Percentiles rank a stretch among this genome's conserved stretches.
Conservation (phyloP, 2,888 invertebrate genomes). For the Nephrotoma appendiculata region DNA sequence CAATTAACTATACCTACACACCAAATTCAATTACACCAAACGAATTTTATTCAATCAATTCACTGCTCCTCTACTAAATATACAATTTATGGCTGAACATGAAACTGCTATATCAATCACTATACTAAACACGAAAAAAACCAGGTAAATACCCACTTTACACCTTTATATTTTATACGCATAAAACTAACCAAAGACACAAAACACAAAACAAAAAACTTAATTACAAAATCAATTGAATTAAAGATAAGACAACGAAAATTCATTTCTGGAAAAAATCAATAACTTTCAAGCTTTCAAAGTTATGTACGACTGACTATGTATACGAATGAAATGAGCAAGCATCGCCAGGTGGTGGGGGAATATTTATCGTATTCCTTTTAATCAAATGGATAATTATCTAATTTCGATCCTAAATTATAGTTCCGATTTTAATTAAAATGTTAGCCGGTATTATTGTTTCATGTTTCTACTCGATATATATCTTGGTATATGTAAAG, state of each 20-base stretch:
- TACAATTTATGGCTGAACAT: not conserved
- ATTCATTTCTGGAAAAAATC: not conserved
- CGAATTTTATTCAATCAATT: not conserved
- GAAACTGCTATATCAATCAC: not conserved
- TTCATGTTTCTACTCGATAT: not conserved
- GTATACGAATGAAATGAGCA: not conserved
- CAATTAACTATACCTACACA: no score
- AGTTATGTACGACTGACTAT: not conserved
- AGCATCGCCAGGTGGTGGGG: not conserved
- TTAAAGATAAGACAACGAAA: not conserved
- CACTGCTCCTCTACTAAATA: not conserved
- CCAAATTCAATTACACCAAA: not conserved
- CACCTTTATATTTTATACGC: not conserved
- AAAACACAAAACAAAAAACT: not conserved
- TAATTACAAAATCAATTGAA: not conserved
- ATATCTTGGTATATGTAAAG: not conserved
- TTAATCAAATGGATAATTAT: not conserved
- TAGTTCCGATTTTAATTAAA: not conserved
- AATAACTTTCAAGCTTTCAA: not conserved
- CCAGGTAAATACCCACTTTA: not conserved
- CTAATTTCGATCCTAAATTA: not conserved
- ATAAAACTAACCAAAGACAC: not conserved
- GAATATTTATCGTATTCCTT: not conserved
- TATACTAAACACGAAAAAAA: not conserved
- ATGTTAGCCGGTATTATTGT: not conserved